Base-by-base conservation (phyloP, 1,140 invertebrate genomes). In the Pissodes strobi region DNA sequence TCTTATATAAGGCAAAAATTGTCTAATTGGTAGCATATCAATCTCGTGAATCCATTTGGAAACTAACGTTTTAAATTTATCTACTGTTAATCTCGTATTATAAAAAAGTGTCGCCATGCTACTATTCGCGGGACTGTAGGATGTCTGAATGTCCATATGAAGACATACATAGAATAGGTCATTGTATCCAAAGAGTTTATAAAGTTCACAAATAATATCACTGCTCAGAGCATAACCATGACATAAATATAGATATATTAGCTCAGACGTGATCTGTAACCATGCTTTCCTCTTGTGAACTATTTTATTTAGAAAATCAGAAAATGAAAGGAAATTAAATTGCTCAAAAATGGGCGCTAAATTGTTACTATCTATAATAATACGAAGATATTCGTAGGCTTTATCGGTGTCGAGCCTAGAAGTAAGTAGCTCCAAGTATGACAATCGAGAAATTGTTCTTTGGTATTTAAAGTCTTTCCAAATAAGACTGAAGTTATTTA, bases 401-500 rank as follows among this genome's bases (percentile, higher is more conserved):
- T 51, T 43, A 12, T 56, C 21, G 10, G 17, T 17, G 23, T 56
- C 55, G 8, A 58, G 22, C 4, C 21, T 10, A 13, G 25, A 13
- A 27, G n/a, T 13, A 12, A 67, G 8, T 19, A 38, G 19, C 18
- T 34, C 21, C 25, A 64, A 55, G 17, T 38, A 55, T 30, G 53
- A 45, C 12, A 41, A 18, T 6, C 17, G 23, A 18, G 17, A 23
- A 45, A 38, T 8, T 21, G 57, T 13, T 21, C 55, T 25, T 10
- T 65, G 19, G 17, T 56, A 38, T 22, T 55, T 25, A 23, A 64
- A 43, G 27, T 62, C 22, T 12, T 51, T 56, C 67, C 67, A 68
- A 46, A 68, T 46, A 30, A 68, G 15, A 41, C 48, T 48, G 37
- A 68, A 64, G 18, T 68, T 61, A 15, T 56, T 21, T 5, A 34